Base-by-base conservation (phyloP, 2,888 invertebrate species). In the Pseudococcus longispinus region DNA sequence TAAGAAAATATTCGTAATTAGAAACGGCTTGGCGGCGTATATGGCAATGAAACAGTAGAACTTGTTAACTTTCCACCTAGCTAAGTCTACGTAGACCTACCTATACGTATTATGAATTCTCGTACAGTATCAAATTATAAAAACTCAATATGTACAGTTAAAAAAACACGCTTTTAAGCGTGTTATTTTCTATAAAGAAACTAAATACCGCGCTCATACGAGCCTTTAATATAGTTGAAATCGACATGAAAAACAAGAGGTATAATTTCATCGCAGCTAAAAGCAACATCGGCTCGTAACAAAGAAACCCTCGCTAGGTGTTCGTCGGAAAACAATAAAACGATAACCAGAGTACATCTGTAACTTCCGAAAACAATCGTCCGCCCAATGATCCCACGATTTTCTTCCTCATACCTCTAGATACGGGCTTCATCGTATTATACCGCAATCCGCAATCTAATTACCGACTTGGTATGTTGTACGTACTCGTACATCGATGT, bases 301-400 rank as follows among this genome's bases (percentile, higher is more conserved):
- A 80, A 80, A 80, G 77, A 42, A 37, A 37, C 42, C 42, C 77
- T 29, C 70, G 32, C 29, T 70, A 29, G 32, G 20, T 80, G 29
- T 37, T 80, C 77, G 77, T 11, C 20, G 18, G 77, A 80, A 70
- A 80, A 80, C 77, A 80, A 80, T 80, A 80, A 20, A 6, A 8
- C 20, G 42, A 80, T 80, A 80, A 80, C 77, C 8, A 80, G 77
- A 80, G 42, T 42, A n/a, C 77, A 80, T 80, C 29, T 29, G 18
- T 80, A 80, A 42, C 42, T 80, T 80, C 77, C 77, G 77, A 80
- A 80, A 80, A 80, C 77, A 80, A 80, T 80, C 77, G 29, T 46
- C 29, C 77, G 42, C 42, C 42, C 42, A 20, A 42, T 42, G 42
- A 80, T 80, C 77, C 77, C 77, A 80, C 77, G 77, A 80, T 42